Evolutionary conservation across 1,140 invertebrate genomes (phyloP), one percentile per base, ranked within the genome.

Genomic region (Aphelenchoides besseyi): DNA sequence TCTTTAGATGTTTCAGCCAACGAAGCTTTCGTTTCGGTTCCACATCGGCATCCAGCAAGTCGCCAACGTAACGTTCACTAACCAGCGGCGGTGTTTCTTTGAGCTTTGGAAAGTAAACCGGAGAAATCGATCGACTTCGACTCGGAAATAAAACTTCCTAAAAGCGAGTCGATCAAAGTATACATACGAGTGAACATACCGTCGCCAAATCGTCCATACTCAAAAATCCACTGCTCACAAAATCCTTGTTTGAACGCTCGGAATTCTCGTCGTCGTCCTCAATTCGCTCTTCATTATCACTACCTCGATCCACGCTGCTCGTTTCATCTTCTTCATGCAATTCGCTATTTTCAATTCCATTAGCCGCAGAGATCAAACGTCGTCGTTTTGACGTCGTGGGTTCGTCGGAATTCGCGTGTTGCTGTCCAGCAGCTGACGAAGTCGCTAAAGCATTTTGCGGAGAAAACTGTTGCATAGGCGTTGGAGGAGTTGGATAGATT

Each of bases 391-490:
- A 8, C 16, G 55, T 18, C 12, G 5, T 5, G 5, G 55, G 55
- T 8, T 59, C 55, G 5, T 59, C 55, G 18, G 55, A 5, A 5
- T 8, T 5, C 12, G n/a, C 61, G 16, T 16, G 18, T 12, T 68
- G 64, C 32, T 67, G 35, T 69, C 52, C 18, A 2, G 64, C 66
- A 16, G 41, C 26, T n/a, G n/a, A n/a, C n/a, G n/a, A n/a, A n/a
- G n/a, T n/a, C 16, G 64, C 64, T 18, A 67, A 61, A 12, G 62
- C 74, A 70, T 76, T 76, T 62, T 76, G 72, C 3, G 75, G 75
- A 3, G 77, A 79, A 41, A 80, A 76, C 30, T 76, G 75, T 36
- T 76, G 75, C 74, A 81, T 77, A 16, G 75, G 75, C 12, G 75
- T 76, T 26, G 74, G 75, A 5, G 75, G 75, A 9, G 75, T 76